Conservation (phyloP, 1,140 invertebrate species). For the Eurosta solidaginis region DNA sequence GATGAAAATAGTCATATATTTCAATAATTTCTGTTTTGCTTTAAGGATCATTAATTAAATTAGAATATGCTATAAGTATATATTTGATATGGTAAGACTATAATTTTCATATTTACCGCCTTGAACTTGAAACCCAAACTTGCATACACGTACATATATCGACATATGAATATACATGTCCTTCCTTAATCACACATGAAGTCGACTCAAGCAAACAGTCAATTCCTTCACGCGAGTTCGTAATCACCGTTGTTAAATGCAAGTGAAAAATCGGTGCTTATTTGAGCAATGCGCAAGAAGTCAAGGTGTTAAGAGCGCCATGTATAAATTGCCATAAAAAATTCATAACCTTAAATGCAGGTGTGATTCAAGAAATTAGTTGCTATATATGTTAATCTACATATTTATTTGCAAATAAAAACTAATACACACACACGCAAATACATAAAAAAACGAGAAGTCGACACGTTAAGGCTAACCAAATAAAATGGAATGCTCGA, state of each 20-base stretch:
- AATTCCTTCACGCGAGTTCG: background rate
- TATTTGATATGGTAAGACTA: too few relatives aligned
- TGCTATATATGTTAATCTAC: too few relatives aligned
- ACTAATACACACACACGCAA: background rate
- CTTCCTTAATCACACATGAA: background rate
- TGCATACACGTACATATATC: background rate
- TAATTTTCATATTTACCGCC: too few relatives aligned
- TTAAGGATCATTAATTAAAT: too few relatives aligned
- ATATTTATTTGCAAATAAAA: background rate
- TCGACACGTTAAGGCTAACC: too few relatives aligned
- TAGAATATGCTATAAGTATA: too few relatives aligned
- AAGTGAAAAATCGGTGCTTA: background rate
- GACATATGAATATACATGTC: background rate
- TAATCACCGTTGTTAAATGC: background rate
- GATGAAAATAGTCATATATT: too few relatives aligned
- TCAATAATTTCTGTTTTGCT: too few relatives aligned
- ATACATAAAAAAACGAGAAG: too few relatives aligned
- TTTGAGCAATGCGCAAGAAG: background rate
- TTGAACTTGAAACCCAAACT: constrained; percentile 5
- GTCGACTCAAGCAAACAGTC: background rate
- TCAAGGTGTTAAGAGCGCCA: background rate
- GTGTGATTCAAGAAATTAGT: background rate
- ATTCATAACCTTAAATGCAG: background rate
- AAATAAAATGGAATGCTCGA: too few relatives aligned
- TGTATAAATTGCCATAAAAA: background rate